Base-by-base conservation (phyloP, 2,797 vertebrate genomes). In the Yasuhikotakia modesta region DNA sequence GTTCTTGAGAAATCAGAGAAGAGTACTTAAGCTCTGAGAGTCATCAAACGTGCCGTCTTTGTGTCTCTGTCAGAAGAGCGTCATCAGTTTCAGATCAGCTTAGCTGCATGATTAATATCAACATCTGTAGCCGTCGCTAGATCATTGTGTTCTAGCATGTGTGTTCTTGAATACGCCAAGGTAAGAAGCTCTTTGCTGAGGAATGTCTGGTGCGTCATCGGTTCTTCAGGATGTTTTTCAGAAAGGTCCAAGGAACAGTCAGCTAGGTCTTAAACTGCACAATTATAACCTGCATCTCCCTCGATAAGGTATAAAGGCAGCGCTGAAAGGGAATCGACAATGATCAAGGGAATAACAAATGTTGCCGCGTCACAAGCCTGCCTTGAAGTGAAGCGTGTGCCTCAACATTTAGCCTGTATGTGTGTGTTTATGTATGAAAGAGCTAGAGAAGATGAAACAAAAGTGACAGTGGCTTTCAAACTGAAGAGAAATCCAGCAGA, bases 321-420 rank as follows among this genome's bases (percentile, higher is more conserved):
- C 85, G 81, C 85, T 89, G 81, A 87, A 89, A 90, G 86, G 82
- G 86, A 86, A 87, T 89, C 87, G 85, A 88, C 87, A 83, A 89
- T 87, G 87, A 85, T 91, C 87, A 88, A 82, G 78, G 86, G 91
- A 91, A 92, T 92, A 93, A 89, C 84, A 85, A 92, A 93, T 89
- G 87, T 87, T 69, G 75, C 83, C 88, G 86, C 87, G 72, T 88
- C 89, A 87, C 85, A 86, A 65, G 60, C 83, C 69, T 84, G 84
- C 79, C 79, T 74, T 83, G 86, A 89, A 65, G 82, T 90, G 90
- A 91, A 85, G 48, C 13, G 48, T 57, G 64, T 57, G 57, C 70
- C 73, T 35, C 43, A 74, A 70, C 30, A 57, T 65, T 66, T 0
- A 1, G 32, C 32, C 50, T 74, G 45, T 66, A 19, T 52, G 27